Conservation (phyloP, 30 jellyfish, hydroid and myxozoan species). For the Calvadosia cruxmelitensis region DNA sequence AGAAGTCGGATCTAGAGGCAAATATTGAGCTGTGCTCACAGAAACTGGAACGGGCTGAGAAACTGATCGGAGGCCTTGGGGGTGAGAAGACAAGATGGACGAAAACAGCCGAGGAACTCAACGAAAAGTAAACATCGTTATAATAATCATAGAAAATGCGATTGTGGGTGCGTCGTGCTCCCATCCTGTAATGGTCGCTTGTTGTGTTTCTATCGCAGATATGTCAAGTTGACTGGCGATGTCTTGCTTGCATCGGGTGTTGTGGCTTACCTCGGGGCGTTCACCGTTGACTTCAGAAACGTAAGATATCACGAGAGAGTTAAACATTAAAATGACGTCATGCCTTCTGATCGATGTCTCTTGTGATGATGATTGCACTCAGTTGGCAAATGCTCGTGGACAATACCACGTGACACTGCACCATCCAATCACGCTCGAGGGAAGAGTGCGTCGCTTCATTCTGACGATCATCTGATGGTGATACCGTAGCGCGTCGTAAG, state of each 20-base stretch:
- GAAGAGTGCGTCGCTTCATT: too few species aligned
- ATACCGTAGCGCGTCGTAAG: too few species aligned
- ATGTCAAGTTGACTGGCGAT: constrained; percentile 72
- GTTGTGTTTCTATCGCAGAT: constrained; percentile 28
- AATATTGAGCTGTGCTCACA: constrained; percentile 72
- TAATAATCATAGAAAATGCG: background rate
- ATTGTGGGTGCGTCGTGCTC: background rate
- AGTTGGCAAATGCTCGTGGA: too few species aligned
- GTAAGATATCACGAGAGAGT: too few species aligned
- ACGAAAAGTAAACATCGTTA: constrained; percentile 42
- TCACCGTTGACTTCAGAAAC: constrained; percentile 86
- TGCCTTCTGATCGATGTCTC: too few species aligned
- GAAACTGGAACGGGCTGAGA: constrained; percentile 90
- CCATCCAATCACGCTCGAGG: too few species aligned
- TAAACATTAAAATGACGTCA: too few species aligned
- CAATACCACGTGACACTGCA: too few species aligned
- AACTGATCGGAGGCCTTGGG: constrained; percentile 91
- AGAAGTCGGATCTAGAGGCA: constrained; percentile 85
- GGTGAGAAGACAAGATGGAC: constrained; percentile 97
- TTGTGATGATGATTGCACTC: too few species aligned
- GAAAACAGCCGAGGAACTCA: constrained; percentile 78
- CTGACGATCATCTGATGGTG: too few species aligned
- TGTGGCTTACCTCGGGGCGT: constrained; percentile 95
- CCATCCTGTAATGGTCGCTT: background rate
- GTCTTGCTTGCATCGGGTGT: constrained; percentile 91